Conservation (phyloP, 2,113 vertebrate species). For the Numenius arquata region DNA sequence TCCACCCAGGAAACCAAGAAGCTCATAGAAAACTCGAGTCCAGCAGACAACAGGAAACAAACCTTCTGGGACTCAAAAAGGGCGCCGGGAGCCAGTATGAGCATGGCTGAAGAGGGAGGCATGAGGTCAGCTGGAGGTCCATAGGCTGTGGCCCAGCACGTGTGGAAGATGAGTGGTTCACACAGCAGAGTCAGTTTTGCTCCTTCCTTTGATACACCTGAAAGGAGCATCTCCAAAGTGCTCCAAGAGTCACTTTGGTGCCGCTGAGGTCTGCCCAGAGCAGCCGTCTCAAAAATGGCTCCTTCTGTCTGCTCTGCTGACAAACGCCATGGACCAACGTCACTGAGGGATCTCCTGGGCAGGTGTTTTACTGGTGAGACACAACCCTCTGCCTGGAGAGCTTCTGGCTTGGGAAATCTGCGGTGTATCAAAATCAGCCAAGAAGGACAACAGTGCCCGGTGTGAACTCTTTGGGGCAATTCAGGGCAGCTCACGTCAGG, state of each 20-base stretch:
- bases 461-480: background rate
- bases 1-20: background rate
- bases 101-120: rapidly evolving
- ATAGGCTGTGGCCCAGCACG: background rate
- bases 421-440: background rate
- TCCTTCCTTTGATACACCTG: background rate
- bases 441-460: background rate
- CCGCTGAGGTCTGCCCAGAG: background rate
- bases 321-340: rapidly evolving
- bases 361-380: background rate
- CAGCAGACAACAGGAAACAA: background rate
- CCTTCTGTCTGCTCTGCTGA: background rate
- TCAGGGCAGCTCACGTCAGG: slow-evolving; percentile 29
- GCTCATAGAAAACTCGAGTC: background rate
- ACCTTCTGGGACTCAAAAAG: background rate
- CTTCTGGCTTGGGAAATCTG: slow-evolving; percentile 14
- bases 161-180: rapidly evolving
- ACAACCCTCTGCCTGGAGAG: background rate
- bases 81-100: background rate
- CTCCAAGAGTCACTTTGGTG: background rate
- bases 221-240: background rate
- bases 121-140: background rate
- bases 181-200: background rate
- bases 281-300: rapidly evolving
- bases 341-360: background rate